Base-by-base conservation (phyloP, 2,113 vertebrate species). In the Silurus glanis region DNA sequence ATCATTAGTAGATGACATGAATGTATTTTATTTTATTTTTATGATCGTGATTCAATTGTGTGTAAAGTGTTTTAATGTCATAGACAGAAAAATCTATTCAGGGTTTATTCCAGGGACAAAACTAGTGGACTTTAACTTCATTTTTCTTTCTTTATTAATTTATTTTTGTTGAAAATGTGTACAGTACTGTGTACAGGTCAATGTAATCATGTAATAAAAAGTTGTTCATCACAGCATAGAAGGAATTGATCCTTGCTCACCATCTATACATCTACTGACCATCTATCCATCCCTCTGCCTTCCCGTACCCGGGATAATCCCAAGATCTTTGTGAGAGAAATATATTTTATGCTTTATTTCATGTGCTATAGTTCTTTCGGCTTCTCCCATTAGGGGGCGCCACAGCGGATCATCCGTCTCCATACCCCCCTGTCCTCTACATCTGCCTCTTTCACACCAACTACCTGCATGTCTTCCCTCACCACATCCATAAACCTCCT, bases 21-120 rank as follows among this genome's bases (percentile, higher is more conserved):
- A 93, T 93, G 94, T 95, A 91, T 92, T 85, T 90, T 90, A 92
- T 85, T 91, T 92, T 92, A 89, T 88, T 74, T 95, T 90, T 93
- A 92, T 28, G 21, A 91, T 88, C 90, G 93, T 94, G 92, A 91
- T 91, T 37, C 86, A 2, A 49, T 86, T 67, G 8, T 85, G 90
- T 88, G 93, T 94, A 90, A 92, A 93, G 91, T 94, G 91, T 86
- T 90, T 95, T 91, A 93, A 93, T 6, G 85, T 90, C 86, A 91
- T 92, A 74, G 89, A 89, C 92, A 83, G 74, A 87, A 80, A 89
- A 83, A 90, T 90, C 69, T 87, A 86, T 86, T 67, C 76, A 83
- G 90, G 88, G 90, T 87, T 88, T 87, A 88, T 89, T 83, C 67
- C 81, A 91, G 86, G 85, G 89, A 86, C 79, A 89, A 61, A 88